phyloP scores from a whole-genome alignment of 1,140 invertebrate species.

The Drosophila arawakana region DNA sequence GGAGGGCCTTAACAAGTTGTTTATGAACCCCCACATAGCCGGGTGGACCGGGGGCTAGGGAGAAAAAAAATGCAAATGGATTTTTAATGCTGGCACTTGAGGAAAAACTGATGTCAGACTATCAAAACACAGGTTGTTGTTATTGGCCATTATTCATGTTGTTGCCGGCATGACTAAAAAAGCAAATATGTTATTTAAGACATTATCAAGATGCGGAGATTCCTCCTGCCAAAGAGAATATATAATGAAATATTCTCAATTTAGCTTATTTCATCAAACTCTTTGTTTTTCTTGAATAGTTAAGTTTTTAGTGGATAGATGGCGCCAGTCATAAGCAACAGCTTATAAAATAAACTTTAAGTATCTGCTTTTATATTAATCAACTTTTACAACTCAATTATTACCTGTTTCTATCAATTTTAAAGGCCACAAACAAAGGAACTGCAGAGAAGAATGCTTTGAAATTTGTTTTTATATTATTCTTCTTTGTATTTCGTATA shows the following conservation, averaged over 20 bases:
- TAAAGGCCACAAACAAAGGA: not conserved
- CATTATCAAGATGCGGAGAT: conserved; percentile 4
- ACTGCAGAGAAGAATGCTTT: not conserved
- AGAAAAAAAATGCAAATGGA: conserved; percentile 19
- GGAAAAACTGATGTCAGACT: conserved; percentile 59
- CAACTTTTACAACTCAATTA: not conserved
- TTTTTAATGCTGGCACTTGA: conserved; percentile 42
- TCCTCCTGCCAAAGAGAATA: not conserved
- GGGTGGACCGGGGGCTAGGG: not conserved
- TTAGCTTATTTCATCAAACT: not conserved
- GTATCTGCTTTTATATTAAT: too few species aligned
- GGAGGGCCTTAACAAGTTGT: conserved; percentile 56
- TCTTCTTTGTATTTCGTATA: not conserved
- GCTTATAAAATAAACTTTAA: too few species aligned
- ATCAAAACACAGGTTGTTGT: conserved; percentile 20
- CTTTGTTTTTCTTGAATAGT: not conserved
- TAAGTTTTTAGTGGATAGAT: not conserved
- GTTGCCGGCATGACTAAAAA: not conserved
- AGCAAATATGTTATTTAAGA: conserved; percentile 9
- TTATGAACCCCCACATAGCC: conserved; percentile 35
- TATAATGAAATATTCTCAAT: not conserved
- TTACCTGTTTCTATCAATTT: not conserved
- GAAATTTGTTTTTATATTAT: not conserved
- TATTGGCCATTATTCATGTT: not conserved
- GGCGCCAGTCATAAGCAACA: too few species aligned